Percentiles rank a stretch among this genome's conserved stretches.
Conservation (phyloP, 2,888 invertebrate species). For the Mythimna pallens region DNA sequence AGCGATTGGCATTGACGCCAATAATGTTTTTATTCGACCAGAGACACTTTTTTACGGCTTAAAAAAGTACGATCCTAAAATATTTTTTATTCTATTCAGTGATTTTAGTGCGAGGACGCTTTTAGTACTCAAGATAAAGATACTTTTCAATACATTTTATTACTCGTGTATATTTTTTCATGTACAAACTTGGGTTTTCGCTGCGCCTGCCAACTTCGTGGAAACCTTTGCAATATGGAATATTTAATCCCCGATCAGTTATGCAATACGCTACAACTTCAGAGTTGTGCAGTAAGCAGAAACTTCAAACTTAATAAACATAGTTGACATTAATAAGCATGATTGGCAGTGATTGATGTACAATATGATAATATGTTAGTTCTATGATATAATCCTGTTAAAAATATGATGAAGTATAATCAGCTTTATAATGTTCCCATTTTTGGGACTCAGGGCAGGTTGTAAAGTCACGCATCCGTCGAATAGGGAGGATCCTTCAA, state of each 20-base stretch:
- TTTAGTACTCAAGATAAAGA: constrained; percentile 12
- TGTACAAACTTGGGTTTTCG: constrained; percentile 34
- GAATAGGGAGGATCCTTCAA: no score
- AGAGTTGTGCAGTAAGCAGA: constrained; percentile 33
- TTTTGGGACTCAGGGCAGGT: no score
- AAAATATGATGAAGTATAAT: no score
- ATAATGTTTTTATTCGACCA: constrained; percentile 9
- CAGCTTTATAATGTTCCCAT: no score
- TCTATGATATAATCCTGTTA: not conserved
- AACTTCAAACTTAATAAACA: constrained; percentile 57
- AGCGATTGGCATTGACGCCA: constrained; percentile 14
- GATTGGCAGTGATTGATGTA: constrained; percentile 39
- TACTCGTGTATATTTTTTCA: constrained; percentile 28
- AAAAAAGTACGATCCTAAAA: not conserved
- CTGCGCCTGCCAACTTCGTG: constrained; percentile 37
- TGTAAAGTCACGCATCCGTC: no score
- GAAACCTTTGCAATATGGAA: constrained; percentile 56
- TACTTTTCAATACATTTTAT: constrained; percentile 33
- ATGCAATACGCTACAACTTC: constrained; percentile 53
- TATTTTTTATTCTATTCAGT: constrained; percentile 3
- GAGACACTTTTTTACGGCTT: constrained; percentile 2
- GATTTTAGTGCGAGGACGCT: constrained; percentile 16
- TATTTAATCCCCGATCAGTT: constrained; percentile 54
- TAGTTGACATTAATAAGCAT: constrained; percentile 32
- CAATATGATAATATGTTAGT: constrained; percentile 17